Conservation (phyloP, 2,888 invertebrate species). For the Coleophora deauratella region DNA sequence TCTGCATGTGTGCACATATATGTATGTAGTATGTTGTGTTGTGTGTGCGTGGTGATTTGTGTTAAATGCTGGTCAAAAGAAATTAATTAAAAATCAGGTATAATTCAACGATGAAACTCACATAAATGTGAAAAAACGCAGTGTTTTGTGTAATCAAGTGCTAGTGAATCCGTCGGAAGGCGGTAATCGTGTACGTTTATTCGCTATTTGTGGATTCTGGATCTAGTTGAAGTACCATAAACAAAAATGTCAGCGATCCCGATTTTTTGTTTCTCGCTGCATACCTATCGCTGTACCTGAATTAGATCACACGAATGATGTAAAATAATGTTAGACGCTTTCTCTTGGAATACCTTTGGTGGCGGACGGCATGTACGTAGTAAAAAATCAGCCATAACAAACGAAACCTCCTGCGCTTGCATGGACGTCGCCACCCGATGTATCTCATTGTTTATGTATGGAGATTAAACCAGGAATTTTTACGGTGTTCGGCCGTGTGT, state of each 20-base stretch:
- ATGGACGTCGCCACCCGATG: slow-evolving; percentile 68
- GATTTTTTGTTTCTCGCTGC: slow-evolving; percentile 73
- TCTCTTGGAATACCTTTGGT: slow-evolving; percentile 43
- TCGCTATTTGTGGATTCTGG: slow-evolving; percentile 73
- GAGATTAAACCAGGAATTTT: slow-evolving; percentile 69
- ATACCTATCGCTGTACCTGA: slow-evolving; percentile 66
- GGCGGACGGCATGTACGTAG: slow-evolving; percentile 41
- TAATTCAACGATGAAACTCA: slow-evolving; percentile 66
- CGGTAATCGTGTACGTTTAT: slow-evolving; percentile 73
- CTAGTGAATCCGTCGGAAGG: slow-evolving; percentile 69
- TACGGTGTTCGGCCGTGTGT: slow-evolving; percentile 52
- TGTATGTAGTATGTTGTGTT: slow-evolving; percentile 60
- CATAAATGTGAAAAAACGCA: slow-evolving; percentile 66
- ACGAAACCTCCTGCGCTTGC: slow-evolving; percentile 67
- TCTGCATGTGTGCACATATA: slow-evolving; percentile 41
- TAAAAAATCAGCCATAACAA: slow-evolving; percentile 67
- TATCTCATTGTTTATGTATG: slow-evolving; percentile 75
- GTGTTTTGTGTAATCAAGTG: slow-evolving; percentile 70
- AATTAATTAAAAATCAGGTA: slow-evolving; percentile 59
- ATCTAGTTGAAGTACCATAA: slow-evolving; percentile 73
- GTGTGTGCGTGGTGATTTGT: slow-evolving; percentile 76
- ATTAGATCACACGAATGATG: slow-evolving; percentile 71
- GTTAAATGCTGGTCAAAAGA: slow-evolving; percentile 72
- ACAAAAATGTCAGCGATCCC: slow-evolving; percentile 75
- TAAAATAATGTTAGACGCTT: slow-evolving; percentile 64